phyloP scores from a whole-genome alignment of 2,888 invertebrate genomes.

The Zelleria hepariella region DNA sequence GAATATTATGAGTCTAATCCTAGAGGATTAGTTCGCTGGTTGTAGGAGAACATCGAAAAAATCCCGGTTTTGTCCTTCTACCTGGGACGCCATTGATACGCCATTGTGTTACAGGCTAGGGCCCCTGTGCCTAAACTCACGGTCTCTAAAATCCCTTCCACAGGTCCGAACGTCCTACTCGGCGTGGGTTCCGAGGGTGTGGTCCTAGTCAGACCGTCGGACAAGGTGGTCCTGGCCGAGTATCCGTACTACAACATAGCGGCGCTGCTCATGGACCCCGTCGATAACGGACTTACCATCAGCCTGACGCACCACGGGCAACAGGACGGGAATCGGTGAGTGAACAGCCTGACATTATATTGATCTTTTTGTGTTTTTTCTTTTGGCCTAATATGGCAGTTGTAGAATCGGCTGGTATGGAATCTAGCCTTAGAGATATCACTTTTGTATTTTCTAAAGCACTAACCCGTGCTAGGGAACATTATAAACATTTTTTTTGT shows the following conservation, averaged over 20 bases:
- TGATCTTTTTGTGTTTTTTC: background rate
- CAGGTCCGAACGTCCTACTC: conserved; percentile 75
- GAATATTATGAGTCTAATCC: no score
- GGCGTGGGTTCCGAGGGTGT: conserved; percentile 94
- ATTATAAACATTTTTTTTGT: no score
- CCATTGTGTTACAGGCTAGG: no score
- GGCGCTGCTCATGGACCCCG: conserved; percentile 90
- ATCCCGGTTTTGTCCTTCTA: no score
- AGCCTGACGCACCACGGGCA: conserved; percentile 81
- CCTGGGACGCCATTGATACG: no score
- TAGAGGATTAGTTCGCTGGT: no score
- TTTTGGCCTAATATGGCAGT: background rate
- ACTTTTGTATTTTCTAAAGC: no score
- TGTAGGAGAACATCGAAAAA: no score
- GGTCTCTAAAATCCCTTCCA: no score
- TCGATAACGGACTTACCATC: conserved; percentile 92
- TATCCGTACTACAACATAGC: conserved; percentile 93
- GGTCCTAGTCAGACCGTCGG: conserved; percentile 90
- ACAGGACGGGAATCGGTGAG: conserved; percentile 68
- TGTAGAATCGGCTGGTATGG: background rate
- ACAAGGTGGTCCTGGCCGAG: conserved; percentile 92
- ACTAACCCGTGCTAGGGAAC: no score
- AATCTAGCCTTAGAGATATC: background rate
- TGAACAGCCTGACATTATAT: no score
- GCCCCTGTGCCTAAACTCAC: no score